Evolutionary conservation across 2,797 vertebrate genomes (phyloP).

Genomic region (Meriones psammophilus): DNA sequence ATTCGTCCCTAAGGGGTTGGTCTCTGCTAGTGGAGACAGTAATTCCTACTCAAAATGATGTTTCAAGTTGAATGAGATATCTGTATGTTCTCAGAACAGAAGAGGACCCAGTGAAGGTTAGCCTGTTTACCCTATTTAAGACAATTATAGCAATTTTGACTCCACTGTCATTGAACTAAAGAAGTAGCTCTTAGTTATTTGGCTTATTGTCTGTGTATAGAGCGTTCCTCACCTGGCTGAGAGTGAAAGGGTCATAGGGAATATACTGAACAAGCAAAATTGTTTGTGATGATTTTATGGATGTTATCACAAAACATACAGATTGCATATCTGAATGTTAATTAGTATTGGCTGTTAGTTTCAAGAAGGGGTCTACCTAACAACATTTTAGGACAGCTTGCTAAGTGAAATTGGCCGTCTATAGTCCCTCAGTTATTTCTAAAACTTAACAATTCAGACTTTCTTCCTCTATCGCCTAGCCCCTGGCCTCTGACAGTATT

Average conservation of each 20-base stretch:
- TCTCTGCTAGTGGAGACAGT: constrained; percentile 17
- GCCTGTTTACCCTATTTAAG: background rate
- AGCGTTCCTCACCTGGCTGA: constrained; percentile 13
- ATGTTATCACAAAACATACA: background rate
- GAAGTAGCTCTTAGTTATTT: constrained; percentile 2
- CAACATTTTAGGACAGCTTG: constrained; percentile 52
- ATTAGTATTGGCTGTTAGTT: constrained; percentile 36
- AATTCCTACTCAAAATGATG: constrained; percentile 51
- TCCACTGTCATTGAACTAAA: background rate
- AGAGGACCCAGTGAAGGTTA: constrained; percentile 11
- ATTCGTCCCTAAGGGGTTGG: background rate
- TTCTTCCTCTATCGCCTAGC: background rate
- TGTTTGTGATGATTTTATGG: constrained; percentile 34
- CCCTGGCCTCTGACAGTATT: background rate
- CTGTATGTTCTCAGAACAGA: background rate
- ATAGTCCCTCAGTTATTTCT: background rate
- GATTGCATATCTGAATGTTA: constrained; percentile 15
- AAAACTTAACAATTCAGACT: constrained; percentile 29
- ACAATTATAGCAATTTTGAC: constrained; percentile 15
- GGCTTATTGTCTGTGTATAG: background rate
- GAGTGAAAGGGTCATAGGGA: background rate
- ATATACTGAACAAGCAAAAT: constrained; percentile 44
- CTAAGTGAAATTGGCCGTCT: constrained; percentile 35
- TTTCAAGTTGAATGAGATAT: constrained; percentile 44
- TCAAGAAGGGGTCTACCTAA: constrained; percentile 26